phyloP scores from a whole-genome alignment of 53 echinoderm and acorn worm genomes.

The Patiria pectinifera region DNA sequence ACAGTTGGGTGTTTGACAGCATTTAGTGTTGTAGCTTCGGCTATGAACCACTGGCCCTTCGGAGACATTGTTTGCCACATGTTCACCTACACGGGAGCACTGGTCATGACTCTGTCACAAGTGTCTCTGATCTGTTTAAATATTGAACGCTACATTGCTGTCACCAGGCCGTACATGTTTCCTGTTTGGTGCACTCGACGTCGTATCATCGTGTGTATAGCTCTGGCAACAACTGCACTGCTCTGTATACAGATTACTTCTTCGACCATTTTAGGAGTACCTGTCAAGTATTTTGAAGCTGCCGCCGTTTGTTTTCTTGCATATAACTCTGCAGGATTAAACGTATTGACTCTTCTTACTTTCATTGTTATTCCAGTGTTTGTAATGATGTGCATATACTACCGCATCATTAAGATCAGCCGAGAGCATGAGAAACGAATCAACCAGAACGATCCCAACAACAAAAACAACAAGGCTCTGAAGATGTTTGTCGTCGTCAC shows the following conservation, averaged over 20 bases:
- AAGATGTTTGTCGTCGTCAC: constrained; percentile 22
- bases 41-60: neutral
- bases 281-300: neutral
- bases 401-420: no score
- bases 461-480: neutral
- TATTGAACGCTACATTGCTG: no score
- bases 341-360: neutral
- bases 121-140: no score
- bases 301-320: neutral
- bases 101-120: neutral
- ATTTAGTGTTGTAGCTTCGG: neutral
- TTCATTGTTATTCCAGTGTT: neutral
- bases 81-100: no score
- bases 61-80: neutral
- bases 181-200: no score
- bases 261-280: no score
- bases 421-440: no score
- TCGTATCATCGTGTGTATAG: no score
- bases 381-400: no score
- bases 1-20: neutral
- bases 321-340: neutral
- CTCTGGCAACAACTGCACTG: neutral
- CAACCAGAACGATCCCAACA: no score
- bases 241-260: no score
- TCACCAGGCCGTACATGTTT: no score